Conservation (phyloP, 1,140 invertebrate genomes). For the Cydia fagiglandana region DNA sequence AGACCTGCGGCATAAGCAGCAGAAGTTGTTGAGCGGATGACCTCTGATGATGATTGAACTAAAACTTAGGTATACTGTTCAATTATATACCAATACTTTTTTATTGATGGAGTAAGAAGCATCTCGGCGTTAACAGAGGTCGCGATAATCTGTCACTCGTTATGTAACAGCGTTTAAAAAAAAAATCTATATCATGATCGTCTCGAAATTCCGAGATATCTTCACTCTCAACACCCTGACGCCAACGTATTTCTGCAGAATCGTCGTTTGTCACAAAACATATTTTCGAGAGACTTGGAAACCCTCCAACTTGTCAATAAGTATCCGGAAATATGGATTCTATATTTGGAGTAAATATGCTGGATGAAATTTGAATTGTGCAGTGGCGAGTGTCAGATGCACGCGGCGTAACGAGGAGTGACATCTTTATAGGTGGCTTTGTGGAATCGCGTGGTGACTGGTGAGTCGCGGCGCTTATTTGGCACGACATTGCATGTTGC, state of each 20-base stretch:
- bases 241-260: neutral
- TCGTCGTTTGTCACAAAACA: slow-evolving; percentile 21
- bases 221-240: neutral
- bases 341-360: slow-evolving; percentile 10
- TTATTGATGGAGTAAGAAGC: too few relatives aligned
- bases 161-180: neutral
- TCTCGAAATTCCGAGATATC: neutral
- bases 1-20: too few relatives aligned
- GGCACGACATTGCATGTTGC: neutral
- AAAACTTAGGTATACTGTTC: too few relatives aligned
- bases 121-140: too few relatives aligned
- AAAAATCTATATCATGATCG: neutral
- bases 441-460: neutral
- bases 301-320: slow-evolving; percentile 16
- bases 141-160: too few relatives aligned
- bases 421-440: neutral
- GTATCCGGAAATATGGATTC: slow-evolving; percentile 13
- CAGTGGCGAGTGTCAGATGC: neutral
- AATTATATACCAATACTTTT: too few relatives aligned
- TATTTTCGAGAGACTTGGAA: slow-evolving; percentile 17
- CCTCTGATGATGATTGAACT: too few relatives aligned
- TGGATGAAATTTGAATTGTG: neutral
- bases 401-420: slow-evolving; percentile 1
- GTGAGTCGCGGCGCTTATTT: neutral
- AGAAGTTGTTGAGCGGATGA: too few relatives aligned